Base-by-base conservation (phyloP, 2,797 vertebrate genomes). In the Pitangus sulphuratus region DNA sequence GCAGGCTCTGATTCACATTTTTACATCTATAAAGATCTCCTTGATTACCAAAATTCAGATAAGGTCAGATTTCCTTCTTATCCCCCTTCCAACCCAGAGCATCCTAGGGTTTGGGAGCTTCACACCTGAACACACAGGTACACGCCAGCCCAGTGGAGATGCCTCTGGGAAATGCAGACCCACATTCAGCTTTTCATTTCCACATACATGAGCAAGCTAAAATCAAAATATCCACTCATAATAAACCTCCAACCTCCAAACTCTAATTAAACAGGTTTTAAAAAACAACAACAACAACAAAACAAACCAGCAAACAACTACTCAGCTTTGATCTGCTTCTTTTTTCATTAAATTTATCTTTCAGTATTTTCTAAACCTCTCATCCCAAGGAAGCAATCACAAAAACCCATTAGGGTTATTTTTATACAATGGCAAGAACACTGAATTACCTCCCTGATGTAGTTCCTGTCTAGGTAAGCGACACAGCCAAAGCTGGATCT, bases 351-450 rank as follows among this genome's bases (percentile, higher is more conserved):
- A 54, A 60, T 68, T 89, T 56, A 47, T 85, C 47, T 72, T 72
- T 28, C 33, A 81, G 65, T 45, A 50, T 84, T 87, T 93, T 89
- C 66, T 78, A 69, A 90, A 93, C 85, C 37, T 66, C 51, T 84
- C 51, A 62, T 51, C 56, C 77, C 53, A 68, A 91, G 53, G 47
- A 87, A 80, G 66, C 75, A 82, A 79, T 58, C 51, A 39, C 40
- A 82, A 79, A 86, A 89, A 11, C 15, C 37, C 56, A 77, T 60
- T 44, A 87, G 45, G 19, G 58, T 72, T 84, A 79, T 84, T 92
- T 92, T 83, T 70, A 83, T 25, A 57, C 33, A 40, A 11, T 0
- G 21, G 53, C 37, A 50, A 72, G 79, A 79, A 68, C 75, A 75
- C 35, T 31, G 57, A 88, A 88, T 70, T 90, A 70, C 86, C 48